Evolutionary conservation across 2,888 invertebrate genomes (phyloP).

Genomic region (Cosmia trapezina): DNA sequence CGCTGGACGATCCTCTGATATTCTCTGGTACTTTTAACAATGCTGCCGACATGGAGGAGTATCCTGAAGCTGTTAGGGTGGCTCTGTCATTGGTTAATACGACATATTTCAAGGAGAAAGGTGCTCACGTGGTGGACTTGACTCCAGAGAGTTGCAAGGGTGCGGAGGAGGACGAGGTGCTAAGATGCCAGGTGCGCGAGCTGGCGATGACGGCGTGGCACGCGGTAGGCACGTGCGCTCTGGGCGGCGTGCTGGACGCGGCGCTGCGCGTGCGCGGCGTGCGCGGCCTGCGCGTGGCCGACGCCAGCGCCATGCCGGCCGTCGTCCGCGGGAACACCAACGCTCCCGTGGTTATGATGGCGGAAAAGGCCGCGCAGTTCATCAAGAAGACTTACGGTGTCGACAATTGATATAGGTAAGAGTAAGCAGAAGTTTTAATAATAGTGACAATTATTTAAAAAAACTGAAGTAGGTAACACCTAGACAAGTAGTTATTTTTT

Average conservation of each 20-base stretch:
- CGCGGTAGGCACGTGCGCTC: slow-evolving; percentile 81
- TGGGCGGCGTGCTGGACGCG: slow-evolving; percentile 80
- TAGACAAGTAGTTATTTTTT: not conserved
- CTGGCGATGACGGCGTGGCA: slow-evolving; percentile 84
- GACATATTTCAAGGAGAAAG: slow-evolving; percentile 74
- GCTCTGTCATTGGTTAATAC: slow-evolving; percentile 75
- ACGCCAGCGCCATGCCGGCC: slow-evolving; percentile 83
- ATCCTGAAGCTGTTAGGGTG: slow-evolving; percentile 72
- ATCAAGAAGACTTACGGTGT: slow-evolving; percentile 72
- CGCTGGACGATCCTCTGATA: slow-evolving; percentile 76
- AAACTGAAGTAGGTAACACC: not conserved
- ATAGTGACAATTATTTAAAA: not conserved
- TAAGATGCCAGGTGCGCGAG: slow-evolving; percentile 82
- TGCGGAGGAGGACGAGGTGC: slow-evolving; percentile 71
- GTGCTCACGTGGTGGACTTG: slow-evolving; percentile 74
- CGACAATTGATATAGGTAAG: not conserved
- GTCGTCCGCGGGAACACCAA: slow-evolving; percentile 83
- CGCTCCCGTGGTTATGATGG: slow-evolving; percentile 84
- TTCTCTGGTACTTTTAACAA: slow-evolving; percentile 79
- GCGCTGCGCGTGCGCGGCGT: slow-evolving; percentile 75
- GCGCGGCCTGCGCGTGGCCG: slow-evolving; percentile 76
- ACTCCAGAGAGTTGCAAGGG: slow-evolving; percentile 71
- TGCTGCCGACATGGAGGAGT: slow-evolving; percentile 73
- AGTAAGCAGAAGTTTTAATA: not conserved
- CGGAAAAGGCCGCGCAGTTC: slow-evolving; percentile 81